A percentile compares a stretch with the other conserved stretches of the same genome.
These are phyloP conservation scores for Tylochromis polylepis DNA, from an alignment of 2,113 vertebrate genomes.

Conservation along the genomic window DNA sequence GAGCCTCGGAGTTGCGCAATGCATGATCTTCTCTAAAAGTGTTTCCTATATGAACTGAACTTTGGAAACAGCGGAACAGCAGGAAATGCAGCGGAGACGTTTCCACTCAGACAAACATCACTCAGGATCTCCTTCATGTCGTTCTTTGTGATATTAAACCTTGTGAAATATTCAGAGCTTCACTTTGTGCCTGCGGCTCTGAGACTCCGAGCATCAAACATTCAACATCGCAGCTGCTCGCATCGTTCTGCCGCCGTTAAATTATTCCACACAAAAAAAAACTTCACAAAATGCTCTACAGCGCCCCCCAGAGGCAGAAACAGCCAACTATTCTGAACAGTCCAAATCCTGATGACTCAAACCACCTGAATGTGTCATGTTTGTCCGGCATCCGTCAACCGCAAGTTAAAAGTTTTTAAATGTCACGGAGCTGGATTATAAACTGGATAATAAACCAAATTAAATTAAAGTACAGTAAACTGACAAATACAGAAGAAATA, in stretches of 20 bases:
- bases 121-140: neutral
- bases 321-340: neutral
- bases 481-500: no score
- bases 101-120: neutral
- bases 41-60: neutral
- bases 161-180: neutral
- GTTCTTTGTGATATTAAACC: neutral
- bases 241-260: neutral
- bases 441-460: neutral
- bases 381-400: neutral
- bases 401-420: neutral
- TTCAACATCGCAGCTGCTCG: neutral
- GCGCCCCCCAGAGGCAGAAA: neutral
- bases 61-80: neutral
- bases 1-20: neutral
- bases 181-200: neutral
- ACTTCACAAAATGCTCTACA: neutral
- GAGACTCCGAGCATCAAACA: neutral
- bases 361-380: neutral
- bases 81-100: neutral
- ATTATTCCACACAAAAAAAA: neutral
- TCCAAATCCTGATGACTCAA: neutral
- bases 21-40: rapidly evolving
- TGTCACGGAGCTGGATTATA: neutral
- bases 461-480: neutral